A percentile compares a stretch with the other conserved stretches of the same genome.
Evolutionary conservation across 92 coral and sea anemone genomes (phyloP).

Genomic region (Pocillopora grandis): DNA sequence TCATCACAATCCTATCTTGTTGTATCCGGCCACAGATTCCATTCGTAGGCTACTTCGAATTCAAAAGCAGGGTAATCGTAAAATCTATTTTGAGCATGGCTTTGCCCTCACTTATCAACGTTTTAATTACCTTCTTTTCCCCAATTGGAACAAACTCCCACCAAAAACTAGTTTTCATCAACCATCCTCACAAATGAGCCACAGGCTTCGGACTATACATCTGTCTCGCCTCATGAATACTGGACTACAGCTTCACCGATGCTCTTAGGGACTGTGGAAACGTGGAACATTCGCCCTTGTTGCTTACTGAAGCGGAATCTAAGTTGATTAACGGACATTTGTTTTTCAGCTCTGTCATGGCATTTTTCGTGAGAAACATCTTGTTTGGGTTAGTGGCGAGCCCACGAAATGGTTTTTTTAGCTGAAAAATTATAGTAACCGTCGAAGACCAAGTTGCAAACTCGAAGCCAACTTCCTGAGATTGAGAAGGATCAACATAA

Average conservation of each 20-base stretch:
- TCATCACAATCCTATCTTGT: neutral
- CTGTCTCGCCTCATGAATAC: too few species aligned
- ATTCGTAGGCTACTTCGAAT: neutral
- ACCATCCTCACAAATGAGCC: slow-evolving; percentile 10
- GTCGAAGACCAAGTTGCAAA: neutral
- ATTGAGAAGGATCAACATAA: too few species aligned
- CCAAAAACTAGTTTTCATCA: neutral
- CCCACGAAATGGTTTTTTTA: neutral
- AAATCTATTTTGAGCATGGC: too few species aligned
- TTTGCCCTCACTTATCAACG: slow-evolving; percentile 5
- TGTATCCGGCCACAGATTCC: neutral
- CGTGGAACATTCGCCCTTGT: too few species aligned
- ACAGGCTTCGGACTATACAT: neutral
- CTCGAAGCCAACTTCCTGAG: neutral
- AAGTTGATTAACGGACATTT: neutral
- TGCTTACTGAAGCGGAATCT: too few species aligned
- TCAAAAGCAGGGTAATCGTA: neutral
- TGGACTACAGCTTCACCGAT: too few species aligned
- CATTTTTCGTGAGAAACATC: neutral
- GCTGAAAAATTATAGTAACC: too few species aligned
- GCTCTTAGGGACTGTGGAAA: too few species aligned
- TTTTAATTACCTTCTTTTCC: neutral
- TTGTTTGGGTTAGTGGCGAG: neutral
- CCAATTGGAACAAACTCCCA: neutral
- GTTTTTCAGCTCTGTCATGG: slow-evolving; percentile 3